Percentiles rank a stretch among this genome's conserved stretches.
These are phyloP conservation scores for Australoheros facetus DNA, from an alignment of 2,797 vertebrate genomes.

Conservation along the genomic window DNA sequence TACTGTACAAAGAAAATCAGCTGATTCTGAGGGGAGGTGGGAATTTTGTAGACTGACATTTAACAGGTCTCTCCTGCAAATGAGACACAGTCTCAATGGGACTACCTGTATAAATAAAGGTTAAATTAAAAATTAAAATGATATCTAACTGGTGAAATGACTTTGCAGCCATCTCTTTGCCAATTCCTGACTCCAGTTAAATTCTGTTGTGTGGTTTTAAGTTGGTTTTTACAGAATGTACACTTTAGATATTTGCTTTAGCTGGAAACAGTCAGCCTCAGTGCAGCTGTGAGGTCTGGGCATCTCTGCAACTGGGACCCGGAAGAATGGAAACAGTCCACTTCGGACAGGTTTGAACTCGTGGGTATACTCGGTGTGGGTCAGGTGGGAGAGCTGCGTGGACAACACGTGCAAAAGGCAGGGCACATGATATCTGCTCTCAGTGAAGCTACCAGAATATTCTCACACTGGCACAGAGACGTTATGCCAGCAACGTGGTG, in stretches of 20 bases:
- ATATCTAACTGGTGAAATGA: too few species aligned
- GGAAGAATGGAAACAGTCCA: not conserved
- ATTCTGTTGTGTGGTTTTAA: too few species aligned
- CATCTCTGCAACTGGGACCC: not conserved
- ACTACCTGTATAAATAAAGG: too few species aligned
- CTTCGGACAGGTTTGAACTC: not conserved
- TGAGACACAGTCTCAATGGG: too few species aligned
- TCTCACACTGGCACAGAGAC: not conserved
- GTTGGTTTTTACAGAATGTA: too few species aligned
- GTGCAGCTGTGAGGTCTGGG: not conserved
- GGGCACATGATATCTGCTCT: not conserved
- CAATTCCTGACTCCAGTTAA: too few species aligned
- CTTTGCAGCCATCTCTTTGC: too few species aligned
- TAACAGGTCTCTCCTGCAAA: too few species aligned
- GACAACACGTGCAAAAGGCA: not conserved
- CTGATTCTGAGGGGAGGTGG: not conserved
- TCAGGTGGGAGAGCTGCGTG: not conserved
- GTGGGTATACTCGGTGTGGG: not conserved
- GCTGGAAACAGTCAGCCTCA: fast-evolving
- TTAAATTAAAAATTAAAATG: too few species aligned
- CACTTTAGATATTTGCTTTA: not conserved
- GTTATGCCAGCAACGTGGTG: too few species aligned
- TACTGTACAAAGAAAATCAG: not conserved
- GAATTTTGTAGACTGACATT: too few species aligned
- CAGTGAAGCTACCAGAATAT: not conserved